Base-by-base conservation (phyloP, 1,140 invertebrate genomes). In the Phortica variegata region DNA sequence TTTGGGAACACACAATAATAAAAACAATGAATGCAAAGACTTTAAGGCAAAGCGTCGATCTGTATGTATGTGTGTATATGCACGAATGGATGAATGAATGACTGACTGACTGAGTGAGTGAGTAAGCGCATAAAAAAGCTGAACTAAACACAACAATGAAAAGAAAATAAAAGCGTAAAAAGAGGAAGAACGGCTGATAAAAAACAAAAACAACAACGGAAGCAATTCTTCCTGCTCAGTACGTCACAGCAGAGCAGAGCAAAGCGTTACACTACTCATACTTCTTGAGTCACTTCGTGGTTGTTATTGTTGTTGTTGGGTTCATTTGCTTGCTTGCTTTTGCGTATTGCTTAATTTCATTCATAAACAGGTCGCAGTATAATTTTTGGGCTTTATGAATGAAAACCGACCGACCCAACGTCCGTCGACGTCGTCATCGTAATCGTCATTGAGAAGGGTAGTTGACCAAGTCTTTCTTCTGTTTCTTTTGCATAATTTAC, bases 281-380 rank as follows among this genome's bases (percentile, higher is more conserved):
- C 34, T 26, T 39, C 36, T 32, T 40, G 8, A 42, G 26, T 36
- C 13, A 41, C n/a, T n/a, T n/a, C n/a, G n/a, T n/a, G n/a, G n/a
- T n/a, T n/a, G n/a, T n/a, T n/a, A n/a, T n/a, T n/a, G n/a, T n/a
- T n/a, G n/a, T n/a, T n/a, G n/a, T n/a, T n/a, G n/a, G n/a, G n/a
- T n/a, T n/a, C 37, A 41, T 42, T 43, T 21, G 29, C 33, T 23
- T 44, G 42, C 34, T 34, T 49, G 48, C 45, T 57, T 68, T 50
- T 68, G 60, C 63, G 68, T 68, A 68, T 68, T 68, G 63, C 60
- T 63, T 68, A 68, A 63, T 68, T 68, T 68, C 63, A 68, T 68
- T 68, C 63, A 68, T 68, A 68, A 68, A 68, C 63, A 68, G 57
- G 63, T 63, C 50, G 63, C 60, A 49, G 47, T 49, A 53, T 56